phyloP scores from a whole-genome alignment of 2,888 invertebrate species.

The Muschampia staudingeri region DNA sequence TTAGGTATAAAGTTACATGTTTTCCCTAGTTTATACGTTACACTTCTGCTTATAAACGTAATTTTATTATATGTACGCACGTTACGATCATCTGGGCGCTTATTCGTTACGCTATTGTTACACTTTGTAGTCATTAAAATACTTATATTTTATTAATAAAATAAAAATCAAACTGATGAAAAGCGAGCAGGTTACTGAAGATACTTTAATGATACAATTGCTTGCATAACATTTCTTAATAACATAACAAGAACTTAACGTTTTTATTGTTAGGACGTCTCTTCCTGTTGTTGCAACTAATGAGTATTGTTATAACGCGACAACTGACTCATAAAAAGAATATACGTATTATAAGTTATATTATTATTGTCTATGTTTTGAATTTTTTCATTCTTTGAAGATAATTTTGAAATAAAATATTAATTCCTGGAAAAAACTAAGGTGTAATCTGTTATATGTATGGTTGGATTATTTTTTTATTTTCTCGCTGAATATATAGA shows the following conservation, averaged over 20 bases:
- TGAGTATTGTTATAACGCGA: slow-evolving; percentile 12
- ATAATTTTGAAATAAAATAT: background rate
- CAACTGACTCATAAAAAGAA: background rate
- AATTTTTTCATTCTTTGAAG: background rate
- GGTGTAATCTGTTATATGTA: background rate
- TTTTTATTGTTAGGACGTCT: slow-evolving; percentile 20
- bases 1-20: no score
- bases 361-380: background rate
- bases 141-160: no score
- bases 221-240: slow-evolving; percentile 28
- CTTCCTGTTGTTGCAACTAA: slow-evolving; percentile 34
- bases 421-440: background rate
- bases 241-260: slow-evolving; percentile 16
- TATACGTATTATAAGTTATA: background rate
- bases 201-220: no score
- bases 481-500: background rate
- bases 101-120: no score
- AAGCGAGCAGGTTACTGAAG: no score
- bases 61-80: no score
- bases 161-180: no score
- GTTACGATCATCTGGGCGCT: no score
- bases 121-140: no score
- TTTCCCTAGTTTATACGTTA: no score
- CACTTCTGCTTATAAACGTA: no score
- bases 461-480: no score